Base-by-base conservation (phyloP, 1,140 invertebrate genomes). In the Drosophila parabipectinata region DNA sequence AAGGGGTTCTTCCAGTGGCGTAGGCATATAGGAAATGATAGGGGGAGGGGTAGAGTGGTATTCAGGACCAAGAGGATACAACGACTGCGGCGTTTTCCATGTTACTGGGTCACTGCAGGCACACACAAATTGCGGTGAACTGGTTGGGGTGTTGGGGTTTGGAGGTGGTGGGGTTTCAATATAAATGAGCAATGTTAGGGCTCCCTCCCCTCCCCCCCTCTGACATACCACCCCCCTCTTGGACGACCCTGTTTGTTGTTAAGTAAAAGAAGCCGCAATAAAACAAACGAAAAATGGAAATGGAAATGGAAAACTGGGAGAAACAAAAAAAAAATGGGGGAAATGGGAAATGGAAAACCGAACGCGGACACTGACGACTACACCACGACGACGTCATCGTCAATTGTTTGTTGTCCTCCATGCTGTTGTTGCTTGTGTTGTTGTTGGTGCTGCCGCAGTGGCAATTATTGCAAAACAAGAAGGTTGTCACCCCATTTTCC, bases 71-170 rank as follows among this genome's bases (percentile, higher is more conserved):
- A 52, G 37, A 55, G 50, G 39, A 68, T 53, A 53, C 45, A 56
- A 48, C 41, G 58, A 74, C 44, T 85, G 78, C 78, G 82, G 82
- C 69, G 67, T 77, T 90, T 90, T 90, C 63, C 77, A 87, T 90
- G 85, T 90, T 90, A 90, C 81, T 90, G 87, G 85, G 85, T 90
- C 85, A 90, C 81, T 90, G 87, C 85, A 90, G 85, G 66, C 78
- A 79, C 87, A 83, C 83, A 90, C 85, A 90, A 90, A 90, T 90
- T 90, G 85, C 68, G 72, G 77, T 76, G 54, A 74, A 51, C 14
- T 18, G 41, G 45, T 15, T n/a, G 21, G 15, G 34, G 39, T 5
- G 45, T 15, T n/a, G 21, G 15, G 34, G 39, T 5, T 8, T 9
- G 24, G 30, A 4, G 0, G 21, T n/a, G 28, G 32, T 2, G 7